Percentiles rank a stretch among this genome's conserved stretches.
Conservation (phyloP, 1,140 invertebrate genomes). For the Sipha flava region DNA sequence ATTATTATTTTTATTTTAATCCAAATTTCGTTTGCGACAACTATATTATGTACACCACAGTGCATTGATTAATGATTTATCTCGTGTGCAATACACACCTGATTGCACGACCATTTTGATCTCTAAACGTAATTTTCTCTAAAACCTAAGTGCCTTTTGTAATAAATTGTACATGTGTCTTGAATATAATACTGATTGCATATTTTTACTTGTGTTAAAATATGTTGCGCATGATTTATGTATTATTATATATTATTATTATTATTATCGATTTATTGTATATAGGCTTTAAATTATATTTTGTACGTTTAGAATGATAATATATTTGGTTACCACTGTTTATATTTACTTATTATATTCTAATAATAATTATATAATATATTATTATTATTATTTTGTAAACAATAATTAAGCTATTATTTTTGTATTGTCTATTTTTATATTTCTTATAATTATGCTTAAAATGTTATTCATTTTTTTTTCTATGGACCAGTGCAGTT, state of each 20-base stretch:
- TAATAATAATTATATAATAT: not conserved
- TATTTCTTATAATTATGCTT: not conserved
- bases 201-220: not conserved
- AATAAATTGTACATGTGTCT: not conserved
- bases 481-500: not conserved
- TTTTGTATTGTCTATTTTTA: constrained; percentile 6
- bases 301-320: not conserved
- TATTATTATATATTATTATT: not conserved
- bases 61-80: not conserved
- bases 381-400: not conserved
- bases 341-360: not conserved
- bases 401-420: not conserved
- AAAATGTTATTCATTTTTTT: not conserved
- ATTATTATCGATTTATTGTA: not conserved
- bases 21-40: not conserved
- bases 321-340: constrained; percentile 27
- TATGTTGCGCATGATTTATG: not conserved
- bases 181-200: not conserved
- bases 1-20: not conserved
- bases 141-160: constrained; percentile 16
- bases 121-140: not conserved
- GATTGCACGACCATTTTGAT: not conserved
- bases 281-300: not conserved
- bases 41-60: not conserved
- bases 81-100: not conserved